Conservation (phyloP, 1,140 invertebrate genomes). For the Stenopsyche tienmushanensis region DNA sequence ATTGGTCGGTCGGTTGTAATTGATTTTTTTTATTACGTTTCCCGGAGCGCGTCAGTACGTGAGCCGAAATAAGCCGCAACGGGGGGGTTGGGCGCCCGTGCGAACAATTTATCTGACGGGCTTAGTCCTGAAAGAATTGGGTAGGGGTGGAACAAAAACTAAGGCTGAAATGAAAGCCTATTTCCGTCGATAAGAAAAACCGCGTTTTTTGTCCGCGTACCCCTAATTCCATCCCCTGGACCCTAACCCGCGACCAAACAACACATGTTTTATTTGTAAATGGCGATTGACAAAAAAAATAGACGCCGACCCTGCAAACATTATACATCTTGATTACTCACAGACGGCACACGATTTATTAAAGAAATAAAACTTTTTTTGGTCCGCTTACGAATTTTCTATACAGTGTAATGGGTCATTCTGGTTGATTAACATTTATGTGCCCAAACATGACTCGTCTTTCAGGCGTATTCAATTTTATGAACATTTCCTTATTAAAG, state of each 20-base stretch:
- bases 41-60: conserved; percentile 11
- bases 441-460: no score
- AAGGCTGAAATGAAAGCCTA: conserved; percentile 4
- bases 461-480: no score
- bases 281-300: no score
- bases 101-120: conserved; percentile 16
- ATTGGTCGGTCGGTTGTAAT: conserved; percentile 1
- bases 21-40: conserved; percentile 27
- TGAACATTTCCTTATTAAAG: no score
- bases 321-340: no score
- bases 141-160: background rate
- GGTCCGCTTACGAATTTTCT: no score
- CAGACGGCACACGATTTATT: no score
- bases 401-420: no score
- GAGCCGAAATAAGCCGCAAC: conserved; percentile 2
- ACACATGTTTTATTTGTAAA: conserved; percentile 1
- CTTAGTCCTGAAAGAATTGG: conserved; percentile 8
- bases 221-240: background rate
- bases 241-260: background rate
- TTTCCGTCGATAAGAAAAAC: conserved; percentile 13
- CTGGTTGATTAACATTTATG: no score
- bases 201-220: conserved; percentile 3
- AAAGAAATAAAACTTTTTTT: no score
- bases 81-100: background rate
- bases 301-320: no score